These are phyloP conservation scores for Octodon degus DNA, from an alignment of 2,113 vertebrate genomes.

Conservation along the genomic window DNA sequence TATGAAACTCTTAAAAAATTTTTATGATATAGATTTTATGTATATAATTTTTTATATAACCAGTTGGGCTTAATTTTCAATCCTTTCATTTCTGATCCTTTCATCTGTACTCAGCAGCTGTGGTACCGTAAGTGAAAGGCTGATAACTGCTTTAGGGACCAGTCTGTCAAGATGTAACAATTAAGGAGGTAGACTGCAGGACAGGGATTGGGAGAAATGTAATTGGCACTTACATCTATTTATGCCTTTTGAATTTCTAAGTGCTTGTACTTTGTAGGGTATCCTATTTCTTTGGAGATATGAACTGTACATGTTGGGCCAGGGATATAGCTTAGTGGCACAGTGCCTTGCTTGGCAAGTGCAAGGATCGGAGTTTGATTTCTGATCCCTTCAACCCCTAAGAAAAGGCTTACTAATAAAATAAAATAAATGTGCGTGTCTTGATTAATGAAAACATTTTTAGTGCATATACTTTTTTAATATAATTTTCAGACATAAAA, in stretches of 20 bases:
- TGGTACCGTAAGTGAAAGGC: slow-evolving; percentile 38
- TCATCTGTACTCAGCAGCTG: slow-evolving; percentile 24
- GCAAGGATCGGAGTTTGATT: too few species aligned
- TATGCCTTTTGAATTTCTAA: slow-evolving; percentile 12
- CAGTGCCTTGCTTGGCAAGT: too few species aligned
- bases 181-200: neutral
- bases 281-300: neutral
- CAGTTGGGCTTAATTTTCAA: slow-evolving; percentile 4
- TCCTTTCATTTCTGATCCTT: slow-evolving; percentile 23
- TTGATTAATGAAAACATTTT: neutral
- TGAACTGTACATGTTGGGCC: neutral
- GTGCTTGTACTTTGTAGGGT: slow-evolving; percentile 1
- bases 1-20: slow-evolving; percentile 41
- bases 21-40: slow-evolving; percentile 13
- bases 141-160: slow-evolving; percentile 14
- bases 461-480: neutral
- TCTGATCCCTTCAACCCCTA: too few species aligned
- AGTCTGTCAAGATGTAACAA: neutral
- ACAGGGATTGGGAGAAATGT: neutral
- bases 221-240: slow-evolving; percentile 26
- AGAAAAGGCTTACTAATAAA: too few species aligned
- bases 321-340: too few species aligned
- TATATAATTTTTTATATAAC: neutral
- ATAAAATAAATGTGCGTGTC: neutral
- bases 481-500: slow-evolving; percentile 15